Percentiles rank a stretch among this genome's conserved stretches.
Conservation (phyloP, 2,888 invertebrate genomes). For the Acanthoscelides obtectus region DNA sequence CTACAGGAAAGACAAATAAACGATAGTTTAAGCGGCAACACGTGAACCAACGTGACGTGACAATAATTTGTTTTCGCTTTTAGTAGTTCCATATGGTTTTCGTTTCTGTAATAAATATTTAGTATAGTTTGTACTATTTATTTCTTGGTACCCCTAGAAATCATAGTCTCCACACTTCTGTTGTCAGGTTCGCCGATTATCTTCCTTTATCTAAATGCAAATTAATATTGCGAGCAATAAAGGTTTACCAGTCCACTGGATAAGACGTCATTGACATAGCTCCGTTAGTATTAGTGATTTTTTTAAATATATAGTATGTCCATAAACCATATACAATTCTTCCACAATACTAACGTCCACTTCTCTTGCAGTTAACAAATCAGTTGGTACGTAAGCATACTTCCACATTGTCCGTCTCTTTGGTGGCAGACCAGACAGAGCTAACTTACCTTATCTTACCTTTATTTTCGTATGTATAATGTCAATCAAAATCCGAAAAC, state of each 20-base stretch:
- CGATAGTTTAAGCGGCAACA: too few species aligned
- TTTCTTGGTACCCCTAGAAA: neutral
- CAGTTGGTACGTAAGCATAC: neutral
- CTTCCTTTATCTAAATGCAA: neutral
- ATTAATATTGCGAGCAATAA: neutral
- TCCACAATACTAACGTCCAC: neutral
- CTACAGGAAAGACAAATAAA: too few species aligned
- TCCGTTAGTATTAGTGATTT: neutral
- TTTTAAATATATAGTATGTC: neutral
- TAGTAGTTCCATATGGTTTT: too few species aligned
- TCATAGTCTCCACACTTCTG: neutral
- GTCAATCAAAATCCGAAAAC: neutral
- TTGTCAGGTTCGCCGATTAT: too few species aligned
- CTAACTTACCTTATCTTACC: slow-evolving; percentile 33
- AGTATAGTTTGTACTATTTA: neutral
- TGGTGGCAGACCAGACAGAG: slow-evolving; percentile 20
- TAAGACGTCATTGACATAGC: neutral
- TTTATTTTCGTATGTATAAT: slow-evolving; percentile 7
- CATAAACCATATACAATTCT: neutral
- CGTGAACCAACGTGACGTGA: too few species aligned
- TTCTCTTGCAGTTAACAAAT: neutral
- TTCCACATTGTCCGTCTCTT: neutral
- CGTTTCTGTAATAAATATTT: too few species aligned
- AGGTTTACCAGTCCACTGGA: neutral
- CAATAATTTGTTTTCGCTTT: too few species aligned